A percentile compares a stretch with the other conserved stretches of the same genome.
Conservation (phyloP, 2,113 vertebrate genomes). For the Lepus europaeus region DNA sequence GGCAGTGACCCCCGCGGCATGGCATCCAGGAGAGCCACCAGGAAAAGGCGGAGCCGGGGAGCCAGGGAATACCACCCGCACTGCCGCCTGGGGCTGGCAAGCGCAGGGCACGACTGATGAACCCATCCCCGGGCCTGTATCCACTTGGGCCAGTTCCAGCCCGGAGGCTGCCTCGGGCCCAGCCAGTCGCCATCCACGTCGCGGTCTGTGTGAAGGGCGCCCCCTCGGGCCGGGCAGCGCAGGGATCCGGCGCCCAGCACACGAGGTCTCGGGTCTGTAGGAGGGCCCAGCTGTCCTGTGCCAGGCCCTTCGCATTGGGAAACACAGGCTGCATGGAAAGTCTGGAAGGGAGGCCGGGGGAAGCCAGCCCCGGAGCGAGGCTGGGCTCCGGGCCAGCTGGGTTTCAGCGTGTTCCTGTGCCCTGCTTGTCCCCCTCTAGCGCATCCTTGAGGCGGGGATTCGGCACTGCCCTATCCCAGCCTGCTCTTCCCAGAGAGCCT, state of each 20-base stretch:
- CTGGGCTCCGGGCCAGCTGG: neutral
- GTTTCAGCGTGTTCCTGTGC: neutral
- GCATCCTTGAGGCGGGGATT: neutral
- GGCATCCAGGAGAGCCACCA: neutral
- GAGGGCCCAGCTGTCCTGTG: neutral
- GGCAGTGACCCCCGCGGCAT: neutral
- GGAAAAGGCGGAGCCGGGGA: neutral
- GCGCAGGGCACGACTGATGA: neutral
- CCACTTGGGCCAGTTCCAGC: neutral
- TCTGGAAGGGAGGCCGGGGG: neutral
- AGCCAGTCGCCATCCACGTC: neutral
- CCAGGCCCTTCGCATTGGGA: neutral
- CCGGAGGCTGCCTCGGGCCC: neutral
- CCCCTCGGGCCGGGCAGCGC: neutral
- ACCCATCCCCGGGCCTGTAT: neutral
- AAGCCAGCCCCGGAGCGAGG: neutral
- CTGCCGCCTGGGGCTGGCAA: neutral
- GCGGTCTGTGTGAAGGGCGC: neutral
- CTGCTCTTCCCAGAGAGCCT: neutral
- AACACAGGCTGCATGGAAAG: neutral
- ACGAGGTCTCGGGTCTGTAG: neutral
- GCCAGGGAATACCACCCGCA: neutral
- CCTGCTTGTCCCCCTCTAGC: neutral
- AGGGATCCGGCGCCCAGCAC: rapidly evolving
- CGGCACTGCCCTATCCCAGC: neutral